Percentiles rank a stretch among this genome's conserved stretches.
These are phyloP conservation scores for Brenthis ino DNA, from an alignment of 2,888 invertebrate genomes.

Conservation along the genomic window DNA sequence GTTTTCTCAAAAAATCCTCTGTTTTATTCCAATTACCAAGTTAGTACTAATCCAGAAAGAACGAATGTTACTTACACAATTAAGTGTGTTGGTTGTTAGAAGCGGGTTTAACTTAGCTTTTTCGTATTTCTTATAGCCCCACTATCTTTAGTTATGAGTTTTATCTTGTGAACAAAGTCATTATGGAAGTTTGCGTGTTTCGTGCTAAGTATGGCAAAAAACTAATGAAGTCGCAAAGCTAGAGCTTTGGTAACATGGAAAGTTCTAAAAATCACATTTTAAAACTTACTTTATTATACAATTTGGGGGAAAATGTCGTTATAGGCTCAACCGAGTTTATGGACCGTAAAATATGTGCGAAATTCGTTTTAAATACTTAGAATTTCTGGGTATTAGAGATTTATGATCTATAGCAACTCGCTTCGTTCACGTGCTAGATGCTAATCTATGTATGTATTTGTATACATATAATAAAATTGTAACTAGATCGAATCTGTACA, in stretches of 20 bases:
- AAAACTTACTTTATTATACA: constrained; percentile 34
- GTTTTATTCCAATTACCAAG: background rate
- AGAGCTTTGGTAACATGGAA: constrained; percentile 34
- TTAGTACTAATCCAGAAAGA: constrained; percentile 6
- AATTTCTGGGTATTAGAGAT: no score
- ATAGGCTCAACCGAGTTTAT: constrained; percentile 23
- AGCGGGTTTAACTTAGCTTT: constrained; percentile 54
- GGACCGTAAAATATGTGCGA: constrained; percentile 5
- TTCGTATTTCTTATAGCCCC: constrained; percentile 54
- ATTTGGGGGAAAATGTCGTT: constrained; percentile 30
- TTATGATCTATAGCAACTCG: no score
- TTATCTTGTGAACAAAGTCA: constrained; percentile 45
- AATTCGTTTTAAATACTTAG: no score
- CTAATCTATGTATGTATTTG: no score
- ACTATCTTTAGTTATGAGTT: constrained; percentile 50
- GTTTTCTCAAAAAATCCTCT: constrained; percentile 6
- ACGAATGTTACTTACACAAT: constrained; percentile 45
- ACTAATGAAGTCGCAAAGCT: constrained; percentile 38
- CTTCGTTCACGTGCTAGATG: no score
- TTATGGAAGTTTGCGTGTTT: constrained; percentile 40
- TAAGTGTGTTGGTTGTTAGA: constrained; percentile 49
- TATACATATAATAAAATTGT: no score
- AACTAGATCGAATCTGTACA: no score
- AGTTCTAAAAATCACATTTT: constrained; percentile 35
- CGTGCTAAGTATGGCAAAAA: constrained; percentile 36